Evolutionary conservation across 92 coral and sea anemone species (phyloP).

Genomic region (Meandrina meandrites): DNA sequence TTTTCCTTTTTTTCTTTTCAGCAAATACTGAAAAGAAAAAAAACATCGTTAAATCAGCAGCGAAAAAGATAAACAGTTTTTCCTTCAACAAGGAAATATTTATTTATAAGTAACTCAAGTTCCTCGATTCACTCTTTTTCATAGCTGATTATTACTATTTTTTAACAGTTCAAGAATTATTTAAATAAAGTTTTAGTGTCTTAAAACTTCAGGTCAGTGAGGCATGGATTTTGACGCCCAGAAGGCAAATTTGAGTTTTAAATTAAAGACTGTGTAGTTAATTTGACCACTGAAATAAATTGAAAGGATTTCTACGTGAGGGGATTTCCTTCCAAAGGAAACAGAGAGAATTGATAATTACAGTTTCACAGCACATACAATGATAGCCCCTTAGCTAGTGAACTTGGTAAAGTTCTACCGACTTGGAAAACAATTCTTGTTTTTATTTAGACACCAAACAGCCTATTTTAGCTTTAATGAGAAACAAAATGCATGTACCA

Average conservation of each 20-base stretch:
- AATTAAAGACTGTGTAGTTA: constrained; percentile 1
- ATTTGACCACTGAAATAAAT: constrained; percentile 12
- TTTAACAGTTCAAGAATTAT: background rate
- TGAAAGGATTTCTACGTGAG: background rate
- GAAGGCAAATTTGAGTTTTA: constrained; percentile 30
- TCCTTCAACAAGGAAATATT: background rate
- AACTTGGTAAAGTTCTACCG: constrained; percentile 18
- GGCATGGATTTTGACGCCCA: constrained; percentile 11
- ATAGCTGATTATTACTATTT: background rate
- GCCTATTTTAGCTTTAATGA: constrained; percentile 11
- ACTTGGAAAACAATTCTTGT: constrained; percentile 23
- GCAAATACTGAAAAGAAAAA: background rate
- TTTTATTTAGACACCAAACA: constrained; percentile 1
- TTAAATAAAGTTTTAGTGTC: background rate
- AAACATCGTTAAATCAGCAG: constrained; percentile 18
- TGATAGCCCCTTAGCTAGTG: background rate
- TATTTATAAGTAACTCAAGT: background rate
- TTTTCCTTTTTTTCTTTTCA: constrained; percentile 12
- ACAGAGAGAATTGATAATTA: background rate
- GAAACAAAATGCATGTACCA: constrained; percentile 11
- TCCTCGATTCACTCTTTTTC: background rate
- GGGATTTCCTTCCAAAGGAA: constrained; percentile 24
- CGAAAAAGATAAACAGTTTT: constrained; percentile 16
- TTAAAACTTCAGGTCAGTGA: background rate
- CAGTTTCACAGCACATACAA: background rate